Evolutionary conservation across 2,888 invertebrate genomes (phyloP).

Genomic region (Hirtodrosophila duncani): DNA sequence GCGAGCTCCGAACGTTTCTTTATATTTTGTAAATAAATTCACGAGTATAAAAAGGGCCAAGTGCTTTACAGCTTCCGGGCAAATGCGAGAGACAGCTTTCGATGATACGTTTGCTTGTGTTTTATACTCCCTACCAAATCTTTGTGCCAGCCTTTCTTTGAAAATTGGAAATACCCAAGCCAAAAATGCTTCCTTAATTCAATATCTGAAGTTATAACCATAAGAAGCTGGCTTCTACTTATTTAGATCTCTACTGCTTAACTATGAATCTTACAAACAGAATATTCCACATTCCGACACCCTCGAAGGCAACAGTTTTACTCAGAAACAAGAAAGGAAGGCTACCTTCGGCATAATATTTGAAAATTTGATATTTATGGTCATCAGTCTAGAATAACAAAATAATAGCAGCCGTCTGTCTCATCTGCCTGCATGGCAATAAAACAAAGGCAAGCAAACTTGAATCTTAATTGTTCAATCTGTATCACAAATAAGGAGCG

Average conservation of each 20-base stretch:
- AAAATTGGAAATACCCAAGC: constrained; percentile 15
- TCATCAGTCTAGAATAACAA: too few relatives aligned
- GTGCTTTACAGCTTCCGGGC: constrained; percentile 42
- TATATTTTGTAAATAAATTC: constrained; percentile 7
- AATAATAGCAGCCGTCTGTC: too few relatives aligned
- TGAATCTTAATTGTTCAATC: constrained; percentile 38
- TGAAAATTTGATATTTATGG: constrained; percentile 13
- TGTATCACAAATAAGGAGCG: constrained; percentile 49
- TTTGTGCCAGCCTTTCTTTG: constrained; percentile 10
- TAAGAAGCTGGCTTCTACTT: too few relatives aligned
- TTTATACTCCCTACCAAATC: constrained; percentile 18
- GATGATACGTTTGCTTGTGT: constrained; percentile 10
- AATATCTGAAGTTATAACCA: too few relatives aligned
- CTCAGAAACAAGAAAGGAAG: too few relatives aligned
- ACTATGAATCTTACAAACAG: too few relatives aligned
- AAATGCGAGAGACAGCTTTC: constrained; percentile 16
- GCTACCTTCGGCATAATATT: too few relatives aligned
- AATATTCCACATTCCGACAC: too few relatives aligned
- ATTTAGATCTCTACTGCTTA: too few relatives aligned
- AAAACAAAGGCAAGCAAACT: constrained; percentile 9
- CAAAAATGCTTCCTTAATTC: constrained; percentile 24
- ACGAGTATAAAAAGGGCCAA: constrained; percentile 21
- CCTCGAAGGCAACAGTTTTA: too few relatives aligned
- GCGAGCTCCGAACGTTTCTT: neutral
- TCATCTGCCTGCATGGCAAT: too few relatives aligned